A percentile compares a stretch with the other conserved stretches of the same genome.
These are phyloP conservation scores for Sesia bembeciformis DNA, from an alignment of 2,888 invertebrate species.

Conservation along the genomic window DNA sequence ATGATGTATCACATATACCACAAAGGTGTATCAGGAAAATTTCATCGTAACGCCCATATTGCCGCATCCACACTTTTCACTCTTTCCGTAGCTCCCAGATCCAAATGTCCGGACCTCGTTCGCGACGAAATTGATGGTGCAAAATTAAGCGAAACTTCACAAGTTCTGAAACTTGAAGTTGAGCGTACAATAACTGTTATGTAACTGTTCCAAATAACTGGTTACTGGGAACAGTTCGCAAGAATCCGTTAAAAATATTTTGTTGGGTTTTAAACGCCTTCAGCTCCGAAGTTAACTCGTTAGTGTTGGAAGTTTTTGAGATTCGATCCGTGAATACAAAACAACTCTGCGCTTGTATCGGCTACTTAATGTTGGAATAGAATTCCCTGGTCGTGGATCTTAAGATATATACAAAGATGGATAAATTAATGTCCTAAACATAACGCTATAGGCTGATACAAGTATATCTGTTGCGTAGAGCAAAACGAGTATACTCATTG, in stretches of 20 bases:
- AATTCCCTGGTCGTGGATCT: too few relatives aligned
- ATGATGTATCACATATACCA: too few relatives aligned
- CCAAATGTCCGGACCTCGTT: slow-evolving; percentile 1
- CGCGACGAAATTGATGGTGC: slow-evolving; percentile 1
- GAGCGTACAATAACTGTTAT: background rate
- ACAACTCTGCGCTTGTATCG: too few relatives aligned
- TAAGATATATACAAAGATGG: too few relatives aligned
- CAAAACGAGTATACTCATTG: too few relatives aligned
- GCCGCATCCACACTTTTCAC: background rate
- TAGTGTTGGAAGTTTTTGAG: background rate
- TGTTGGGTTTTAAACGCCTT: background rate
- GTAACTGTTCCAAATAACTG: background rate
- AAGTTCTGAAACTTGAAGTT: background rate
- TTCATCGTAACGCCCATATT: background rate
- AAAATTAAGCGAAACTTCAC: slow-evolving; percentile 3
- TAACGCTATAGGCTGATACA: too few relatives aligned
- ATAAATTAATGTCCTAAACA: too few relatives aligned
- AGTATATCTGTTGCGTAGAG: too few relatives aligned
- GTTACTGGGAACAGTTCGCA: background rate
- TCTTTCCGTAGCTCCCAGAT: background rate
- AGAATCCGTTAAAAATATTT: background rate
- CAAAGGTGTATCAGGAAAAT: too few relatives aligned
- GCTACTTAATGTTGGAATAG: too few relatives aligned
- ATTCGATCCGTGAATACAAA: too few relatives aligned
- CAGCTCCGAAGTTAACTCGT: background rate